These are phyloP conservation scores for Oreotragus oreotragus DNA, from an alignment of 2,113 vertebrate species.

Conservation along the genomic window DNA sequence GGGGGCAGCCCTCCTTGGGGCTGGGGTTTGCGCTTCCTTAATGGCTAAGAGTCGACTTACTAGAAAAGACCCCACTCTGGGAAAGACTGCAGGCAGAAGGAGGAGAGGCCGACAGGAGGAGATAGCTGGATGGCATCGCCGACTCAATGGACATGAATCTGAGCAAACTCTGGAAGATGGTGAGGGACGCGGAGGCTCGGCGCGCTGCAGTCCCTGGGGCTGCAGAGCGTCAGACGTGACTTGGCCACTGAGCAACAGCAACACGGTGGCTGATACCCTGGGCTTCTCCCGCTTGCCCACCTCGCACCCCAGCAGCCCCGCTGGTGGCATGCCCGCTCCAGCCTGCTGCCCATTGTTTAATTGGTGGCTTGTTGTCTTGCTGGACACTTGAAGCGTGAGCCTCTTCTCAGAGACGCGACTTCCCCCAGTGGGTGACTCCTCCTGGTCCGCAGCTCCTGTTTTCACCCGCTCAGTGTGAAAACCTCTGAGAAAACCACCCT, in stretches of 20 bases:
- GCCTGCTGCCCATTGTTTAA: fast-evolving
- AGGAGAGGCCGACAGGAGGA: neutral
- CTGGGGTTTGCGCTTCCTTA: too few relatives aligned
- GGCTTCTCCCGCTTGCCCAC: fast-evolving
- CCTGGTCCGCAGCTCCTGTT: fast-evolving
- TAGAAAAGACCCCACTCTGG: neutral
- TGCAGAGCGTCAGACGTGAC: neutral
- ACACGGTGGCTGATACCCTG: fast-evolving
- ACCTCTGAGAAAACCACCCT: too few relatives aligned
- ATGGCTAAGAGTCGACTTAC: neutral
- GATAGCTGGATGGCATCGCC: neutral
- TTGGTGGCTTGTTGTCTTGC: neutral
- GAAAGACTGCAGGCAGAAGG: neutral
- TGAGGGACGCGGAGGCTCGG: neutral
- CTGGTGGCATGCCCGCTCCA: fast-evolving
- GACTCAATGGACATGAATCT: neutral
- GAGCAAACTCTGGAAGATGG: neutral
- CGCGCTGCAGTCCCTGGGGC: neutral
- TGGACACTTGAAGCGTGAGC: fast-evolving
- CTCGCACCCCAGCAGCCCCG: fast-evolving
- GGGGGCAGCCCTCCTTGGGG: fast-evolving
- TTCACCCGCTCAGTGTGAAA: neutral
- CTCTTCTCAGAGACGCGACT: neutral
- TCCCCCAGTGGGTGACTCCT: neutral
- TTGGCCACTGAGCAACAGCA: neutral